These are phyloP conservation scores for Brassicogethes aeneus DNA, from an alignment of 2,888 invertebrate genomes.

Conservation along the genomic window DNA sequence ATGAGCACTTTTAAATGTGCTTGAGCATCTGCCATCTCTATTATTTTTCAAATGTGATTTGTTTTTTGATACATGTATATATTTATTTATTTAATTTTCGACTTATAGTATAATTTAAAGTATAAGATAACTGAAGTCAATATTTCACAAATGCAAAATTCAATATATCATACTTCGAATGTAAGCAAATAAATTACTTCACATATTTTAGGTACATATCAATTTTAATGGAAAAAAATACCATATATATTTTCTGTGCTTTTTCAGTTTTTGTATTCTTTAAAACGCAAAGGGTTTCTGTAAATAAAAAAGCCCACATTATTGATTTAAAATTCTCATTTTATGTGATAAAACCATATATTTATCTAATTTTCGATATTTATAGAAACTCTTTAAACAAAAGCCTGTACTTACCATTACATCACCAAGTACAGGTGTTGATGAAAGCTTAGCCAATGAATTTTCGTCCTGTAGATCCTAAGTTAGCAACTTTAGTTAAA, in stretches of 20 bases:
- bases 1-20: no score
- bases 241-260: constrained; percentile 19
- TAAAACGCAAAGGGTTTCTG: no score
- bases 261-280: constrained; percentile 15
- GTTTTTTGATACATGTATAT: not conserved
- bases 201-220: constrained; percentile 33
- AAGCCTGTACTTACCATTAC: no score
- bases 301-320: no score
- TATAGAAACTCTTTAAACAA: not conserved
- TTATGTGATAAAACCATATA: not conserved
- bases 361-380: not conserved
- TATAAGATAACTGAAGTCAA: constrained; percentile 26
- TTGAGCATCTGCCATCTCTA: no score
- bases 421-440: not conserved
- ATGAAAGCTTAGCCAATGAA: constrained; percentile 13
- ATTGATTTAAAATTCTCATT: no score
- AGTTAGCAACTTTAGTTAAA: constrained; percentile 32
- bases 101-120: not conserved
- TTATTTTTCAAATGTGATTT: not conserved
- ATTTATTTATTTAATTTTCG: not conserved
- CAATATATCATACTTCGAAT: constrained; percentile 10
- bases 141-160: constrained; percentile 20
- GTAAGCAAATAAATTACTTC: constrained; percentile 16
- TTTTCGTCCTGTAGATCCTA: constrained; percentile 11
- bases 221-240: constrained; percentile 13